phyloP scores from a whole-genome alignment of 2,888 invertebrate species.

The Synergus japonicus region DNA sequence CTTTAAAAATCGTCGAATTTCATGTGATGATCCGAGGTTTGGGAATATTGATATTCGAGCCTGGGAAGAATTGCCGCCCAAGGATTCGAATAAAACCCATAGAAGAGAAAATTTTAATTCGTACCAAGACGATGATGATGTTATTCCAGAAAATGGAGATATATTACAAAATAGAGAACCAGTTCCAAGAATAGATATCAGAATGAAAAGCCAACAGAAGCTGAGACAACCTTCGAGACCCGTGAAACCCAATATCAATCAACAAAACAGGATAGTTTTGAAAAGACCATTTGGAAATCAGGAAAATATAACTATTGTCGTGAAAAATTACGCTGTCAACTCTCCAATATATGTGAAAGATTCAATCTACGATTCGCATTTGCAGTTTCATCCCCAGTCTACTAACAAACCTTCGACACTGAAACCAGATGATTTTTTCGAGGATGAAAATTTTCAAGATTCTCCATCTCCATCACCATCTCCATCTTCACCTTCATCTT shows the following conservation, averaged over 20 bases:
- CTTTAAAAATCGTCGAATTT: constrained; percentile 80
- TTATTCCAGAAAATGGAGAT: constrained; percentile 41
- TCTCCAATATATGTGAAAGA: constrained; percentile 70
- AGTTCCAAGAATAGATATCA: constrained; percentile 32
- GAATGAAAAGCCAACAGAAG: constrained; percentile 41
- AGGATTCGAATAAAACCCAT: constrained; percentile 12
- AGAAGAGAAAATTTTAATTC: constrained; percentile 12
- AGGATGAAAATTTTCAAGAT: constrained; percentile 34
- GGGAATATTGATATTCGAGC: constrained; percentile 81
- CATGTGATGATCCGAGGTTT: constrained; percentile 79
- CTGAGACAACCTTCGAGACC: constrained; percentile 56
- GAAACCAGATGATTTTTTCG: constrained; percentile 21
- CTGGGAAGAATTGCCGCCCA: constrained; percentile 80
- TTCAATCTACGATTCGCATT: constrained; percentile 62
- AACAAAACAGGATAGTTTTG: constrained; percentile 67
- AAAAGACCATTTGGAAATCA: constrained; percentile 65
- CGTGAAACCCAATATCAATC: constrained; percentile 64
- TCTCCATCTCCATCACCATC: background rate
- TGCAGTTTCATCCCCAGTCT: constrained; percentile 52
- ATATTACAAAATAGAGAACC: constrained; percentile 30
- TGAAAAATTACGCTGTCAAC: constrained; percentile 71
- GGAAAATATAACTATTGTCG: constrained; percentile 70
- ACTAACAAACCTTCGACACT: constrained; percentile 40
- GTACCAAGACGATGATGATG: constrained; percentile 13
- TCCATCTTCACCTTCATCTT: background rate